Evolutionary conservation across 1,140 invertebrate species (phyloP), one percentile per base, ranked within the genome.

Genomic region (Drosophila serrata): DNA sequence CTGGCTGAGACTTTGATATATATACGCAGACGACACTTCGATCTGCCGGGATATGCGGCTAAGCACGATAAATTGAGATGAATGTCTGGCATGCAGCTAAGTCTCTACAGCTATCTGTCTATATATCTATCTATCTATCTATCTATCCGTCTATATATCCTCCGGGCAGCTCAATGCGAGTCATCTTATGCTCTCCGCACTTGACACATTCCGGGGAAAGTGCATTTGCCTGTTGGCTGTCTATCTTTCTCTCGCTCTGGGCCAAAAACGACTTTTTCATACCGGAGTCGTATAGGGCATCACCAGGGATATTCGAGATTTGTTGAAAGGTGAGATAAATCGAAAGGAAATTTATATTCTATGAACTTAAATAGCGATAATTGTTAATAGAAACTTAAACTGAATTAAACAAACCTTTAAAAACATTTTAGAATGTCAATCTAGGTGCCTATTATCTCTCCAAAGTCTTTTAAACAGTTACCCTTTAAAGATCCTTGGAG

Each of bases 31-130:
- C 75, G 80, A 82, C 76, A 87, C 81, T 78, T 88, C 81, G 77
- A 90, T 84, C 85, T 81, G 85, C 57, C 39, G 40, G 67, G 63
- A 62, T 77, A 79, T 80, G 60, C 76, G 70, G 65, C 85, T 90
- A 84, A 78, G 74, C 64, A 69, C 81, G 77, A 90, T 81, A 90
- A 90, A 90, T 90, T 90, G 81, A 90, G 85, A 90, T 85, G 85
- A 90, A 90, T 90, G 84, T 75, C 70, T 79, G 74, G 57, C 70
- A 72, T 70, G 75, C 75, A 70, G 56, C 75, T 72, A 78, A 78
- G 75, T 62, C 56, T 61, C 63, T 61, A 49, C 56, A 69, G 64
- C 74, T 64, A 57, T 75, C 70, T 62, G 43, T 70, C 48, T 46
- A 74, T 61, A 60, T 62, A 62, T 72, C 65, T 45, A 31, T 61